Base-by-base conservation (phyloP, 2,888 invertebrate species). In the Clanis bilineata region DNA sequence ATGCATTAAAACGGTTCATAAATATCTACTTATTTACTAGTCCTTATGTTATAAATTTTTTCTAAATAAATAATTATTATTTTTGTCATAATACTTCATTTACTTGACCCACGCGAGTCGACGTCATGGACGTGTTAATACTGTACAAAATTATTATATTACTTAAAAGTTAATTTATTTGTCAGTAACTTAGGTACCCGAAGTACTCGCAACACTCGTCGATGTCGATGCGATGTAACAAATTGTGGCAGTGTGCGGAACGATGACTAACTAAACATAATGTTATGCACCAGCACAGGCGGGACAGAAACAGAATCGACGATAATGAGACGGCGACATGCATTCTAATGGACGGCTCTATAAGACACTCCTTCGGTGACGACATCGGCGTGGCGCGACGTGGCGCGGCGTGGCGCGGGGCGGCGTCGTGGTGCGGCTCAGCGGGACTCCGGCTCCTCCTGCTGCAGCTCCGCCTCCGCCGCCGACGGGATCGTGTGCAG, bases 401-500 rank as follows among this genome's bases (percentile, higher is more conserved):
- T 57, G 56, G 55, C 12, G 56, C 59, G 67, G 67, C 60, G 66
- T 47, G 64, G 64, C 59, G 61, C 64, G 57, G 60, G 61, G 62
- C 64, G 63, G 63, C 43, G 62, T 62, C 58, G 57, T 63, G 9
- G 60, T 56, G 43, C 6, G 56, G 58, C 36, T 76, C 77, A 80
- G 73, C 77, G 83, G 63, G 76, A 67, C 62, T 78, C 83, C 62
- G 65, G 61, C 57, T 85, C 86, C 64, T 86, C 85, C 61, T 73
- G 76, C 76, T 71, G 79, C 74, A 71, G 72, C 69, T 87, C 88
- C 44, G 86, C 62, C 81, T 87, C 89, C 56, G 88, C 85, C 58
- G 89, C 89, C 64, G 89, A 88, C 51, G 88, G 88, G 79, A 88
- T 88, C 9, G 88, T 88, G 74, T 85, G 84, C 77, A 87, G 76